These are phyloP conservation scores for Orchesella flavescens DNA, from an alignment of 2,888 invertebrate species.

Conservation along the genomic window DNA sequence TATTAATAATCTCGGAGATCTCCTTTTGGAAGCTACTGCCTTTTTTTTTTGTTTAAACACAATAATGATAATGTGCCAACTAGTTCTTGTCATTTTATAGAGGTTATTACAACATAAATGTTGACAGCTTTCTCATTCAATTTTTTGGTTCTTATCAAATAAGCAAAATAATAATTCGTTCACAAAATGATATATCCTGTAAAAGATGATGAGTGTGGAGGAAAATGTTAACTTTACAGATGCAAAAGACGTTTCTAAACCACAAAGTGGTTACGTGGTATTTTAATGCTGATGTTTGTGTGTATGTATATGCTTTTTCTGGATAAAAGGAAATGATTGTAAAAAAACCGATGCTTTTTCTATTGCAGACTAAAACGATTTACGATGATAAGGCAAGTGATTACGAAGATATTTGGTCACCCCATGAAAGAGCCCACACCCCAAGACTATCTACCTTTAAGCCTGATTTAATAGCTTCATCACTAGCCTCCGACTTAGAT, in stretches of 20 bases:
- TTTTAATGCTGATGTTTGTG: not conserved
- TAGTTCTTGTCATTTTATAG: constrained; percentile 45
- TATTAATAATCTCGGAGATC: constrained; percentile 57
- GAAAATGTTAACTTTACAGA: too few species aligned
- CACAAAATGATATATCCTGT: too few species aligned
- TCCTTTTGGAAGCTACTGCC: constrained; percentile 4
- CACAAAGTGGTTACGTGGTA: too few species aligned
- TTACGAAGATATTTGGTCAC: constrained; percentile 92
- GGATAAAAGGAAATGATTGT: not conserved
- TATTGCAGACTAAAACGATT: constrained; percentile 68
- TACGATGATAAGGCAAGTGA: constrained; percentile 91
- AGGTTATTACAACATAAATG: constrained; percentile 44
- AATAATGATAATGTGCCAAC: constrained; percentile 41
- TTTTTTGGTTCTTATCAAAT: constrained; percentile 6
- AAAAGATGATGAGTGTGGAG: too few species aligned
- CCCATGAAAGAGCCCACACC: constrained; percentile 68
- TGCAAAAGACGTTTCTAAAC: too few species aligned
- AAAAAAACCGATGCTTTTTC: constrained; percentile 1
- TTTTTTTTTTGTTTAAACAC: constrained; percentile 44
- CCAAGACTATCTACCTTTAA: constrained; percentile 71
- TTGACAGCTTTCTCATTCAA: constrained; percentile 47
- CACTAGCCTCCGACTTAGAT: constrained; percentile 68
- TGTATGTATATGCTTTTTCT: not conserved
- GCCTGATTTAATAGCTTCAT: constrained; percentile 71
- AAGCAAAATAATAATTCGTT: not conserved